Conservation (phyloP, 2,888 invertebrate species). For the Cerceris rybyensis region DNA sequence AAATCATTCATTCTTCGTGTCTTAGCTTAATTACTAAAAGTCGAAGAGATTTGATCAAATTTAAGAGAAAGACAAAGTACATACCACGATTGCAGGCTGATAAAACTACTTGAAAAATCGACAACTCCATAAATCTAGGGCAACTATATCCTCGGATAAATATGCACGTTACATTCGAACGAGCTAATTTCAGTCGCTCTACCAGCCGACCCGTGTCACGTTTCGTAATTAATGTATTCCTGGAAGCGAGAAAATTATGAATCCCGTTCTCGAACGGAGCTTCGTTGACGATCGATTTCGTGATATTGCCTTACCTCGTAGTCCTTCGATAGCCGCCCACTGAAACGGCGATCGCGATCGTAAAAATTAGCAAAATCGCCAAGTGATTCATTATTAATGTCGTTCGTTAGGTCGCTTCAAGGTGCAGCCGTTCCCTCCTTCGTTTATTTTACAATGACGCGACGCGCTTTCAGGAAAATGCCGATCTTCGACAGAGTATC, state of each 20-base stretch:
- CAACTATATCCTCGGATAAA: background rate
- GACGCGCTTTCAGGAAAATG: conserved; percentile 28
- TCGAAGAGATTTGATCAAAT: background rate
- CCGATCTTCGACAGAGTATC: background rate
- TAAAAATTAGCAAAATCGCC: conserved; percentile 52
- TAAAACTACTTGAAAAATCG: background rate
- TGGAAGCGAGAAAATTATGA: conserved; percentile 44
- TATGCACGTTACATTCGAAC: background rate
- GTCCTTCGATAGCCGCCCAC: conserved; percentile 54
- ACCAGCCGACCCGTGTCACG: conserved; percentile 18
- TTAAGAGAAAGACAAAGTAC: background rate
- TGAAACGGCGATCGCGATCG: conserved; percentile 30
- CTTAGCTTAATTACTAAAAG: background rate
- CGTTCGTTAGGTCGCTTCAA: conserved; percentile 22
- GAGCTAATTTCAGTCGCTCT: conserved; percentile 7
- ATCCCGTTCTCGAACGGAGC: conserved; percentile 34
- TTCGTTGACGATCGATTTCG: conserved; percentile 42
- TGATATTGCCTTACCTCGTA: conserved; percentile 22
- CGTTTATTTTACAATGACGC: conserved; percentile 37
- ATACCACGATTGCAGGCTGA: too few species aligned
- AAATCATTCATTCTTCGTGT: too few species aligned
- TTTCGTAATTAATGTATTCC: conserved; percentile 38
- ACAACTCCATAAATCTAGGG: background rate
- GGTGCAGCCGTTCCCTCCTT: conserved; percentile 33
- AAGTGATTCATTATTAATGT: conserved; percentile 54